Evolutionary conservation across 2,113 vertebrate genomes (phyloP), one percentile per base, ranked within the genome.

Genomic region (Nipponia nippon): DNA sequence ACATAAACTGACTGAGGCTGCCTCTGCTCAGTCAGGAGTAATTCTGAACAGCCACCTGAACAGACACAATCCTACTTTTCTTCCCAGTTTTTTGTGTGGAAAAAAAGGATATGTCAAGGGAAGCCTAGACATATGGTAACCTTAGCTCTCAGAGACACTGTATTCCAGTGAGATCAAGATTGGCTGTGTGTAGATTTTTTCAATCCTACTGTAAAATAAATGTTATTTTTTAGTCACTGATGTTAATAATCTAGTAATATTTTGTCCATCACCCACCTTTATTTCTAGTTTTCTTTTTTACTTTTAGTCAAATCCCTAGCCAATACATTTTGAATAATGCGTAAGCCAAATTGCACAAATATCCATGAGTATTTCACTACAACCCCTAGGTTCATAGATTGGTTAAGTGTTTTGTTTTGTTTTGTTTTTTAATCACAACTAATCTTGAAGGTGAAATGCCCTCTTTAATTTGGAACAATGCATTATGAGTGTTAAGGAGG

Each of bases 391-490:
- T 87, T 8, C 55, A 92, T 86, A 94, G 77, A 50, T 21, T 36
- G n/a, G n/a, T 27, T 82, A 95, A 86, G 42, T 70, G 42, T n/a
- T 79, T 25, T 38, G 16, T 7, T 79, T 25, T 38, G 16, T 7
- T 90, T 80, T 89, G 29, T 0, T 81, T 88, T 71, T 65, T 56
- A 82, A 77, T 88, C 70, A 92, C 27, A 85, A 27, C 16, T 76
- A 65, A 59, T 92, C 84, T 83, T 53, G 81, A 86, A 95, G 58
- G 81, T 95, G 59, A 93, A 95, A 88, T 55, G 88, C 75, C 86
- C 87, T 93, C 79, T 86, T 65, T 91, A 81, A 82, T 93, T 92
- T 95, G 38, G 81, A 94, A 87, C 58, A 90, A 93, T 96, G 94
- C 47, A 75, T 96, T 93, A 76, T 21, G 73, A 63, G 62, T 61